Evolutionary conservation across 2,888 invertebrate genomes (phyloP).

Genomic region (Leucophora obtusa): DNA sequence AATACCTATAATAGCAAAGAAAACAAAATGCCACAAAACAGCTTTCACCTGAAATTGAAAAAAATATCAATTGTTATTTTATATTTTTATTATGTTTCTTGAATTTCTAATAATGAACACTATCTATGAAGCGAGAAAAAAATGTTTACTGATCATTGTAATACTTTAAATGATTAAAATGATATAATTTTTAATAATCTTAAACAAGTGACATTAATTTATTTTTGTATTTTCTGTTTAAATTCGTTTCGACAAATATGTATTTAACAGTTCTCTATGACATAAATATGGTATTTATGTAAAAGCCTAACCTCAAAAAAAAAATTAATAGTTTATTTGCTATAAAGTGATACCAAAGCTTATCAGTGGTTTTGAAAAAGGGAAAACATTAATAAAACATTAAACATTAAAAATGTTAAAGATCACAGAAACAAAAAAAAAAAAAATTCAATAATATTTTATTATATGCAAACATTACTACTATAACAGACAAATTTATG

Average conservation of each 20-base stretch:
- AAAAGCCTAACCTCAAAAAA: background rate
- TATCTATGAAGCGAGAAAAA: too few relatives aligned
- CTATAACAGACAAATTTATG: background rate
- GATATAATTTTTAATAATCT: background rate
- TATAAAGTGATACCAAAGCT: background rate
- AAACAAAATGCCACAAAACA: constrained; percentile 39
- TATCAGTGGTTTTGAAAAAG: constrained; percentile 20
- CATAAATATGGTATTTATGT: background rate
- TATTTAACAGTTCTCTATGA: background rate
- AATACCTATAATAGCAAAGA: background rate
- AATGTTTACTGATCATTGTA: background rate
- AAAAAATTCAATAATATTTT: constrained; percentile 44
- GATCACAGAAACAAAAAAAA: constrained; percentile 32
- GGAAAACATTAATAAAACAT: constrained; percentile 12
- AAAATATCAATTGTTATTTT: constrained; percentile 4
- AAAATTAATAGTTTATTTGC: constrained; percentile 1
- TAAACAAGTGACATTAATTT: background rate
- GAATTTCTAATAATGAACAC: background rate
- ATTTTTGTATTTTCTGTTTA: background rate
- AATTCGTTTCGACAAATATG: background rate
- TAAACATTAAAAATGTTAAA: background rate
- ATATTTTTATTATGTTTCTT: background rate
- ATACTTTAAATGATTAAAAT: constrained; percentile 3
- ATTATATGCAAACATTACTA: constrained; percentile 49
- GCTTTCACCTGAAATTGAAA: constrained; percentile 52